Base-by-base conservation (phyloP, 2,888 invertebrate species). In the Blomia tropicalis region DNA sequence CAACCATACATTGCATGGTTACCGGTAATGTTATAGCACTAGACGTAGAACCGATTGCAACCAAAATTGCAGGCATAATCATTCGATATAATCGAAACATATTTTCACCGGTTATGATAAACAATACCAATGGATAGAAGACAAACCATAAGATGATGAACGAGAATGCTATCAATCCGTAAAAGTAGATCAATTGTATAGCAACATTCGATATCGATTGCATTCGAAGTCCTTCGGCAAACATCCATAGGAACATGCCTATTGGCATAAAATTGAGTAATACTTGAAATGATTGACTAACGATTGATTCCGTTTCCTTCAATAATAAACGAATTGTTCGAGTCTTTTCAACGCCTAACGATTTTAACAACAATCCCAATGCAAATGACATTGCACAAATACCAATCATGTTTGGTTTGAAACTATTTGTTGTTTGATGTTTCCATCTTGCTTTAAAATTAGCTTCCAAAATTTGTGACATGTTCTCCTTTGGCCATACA, bases 161-260 rank as follows among this genome's bases (percentile, higher is more conserved):
- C 4, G 23, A 43, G 5, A 23, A 2, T 1, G 32, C 11, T 1
- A n/a, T 22, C 5, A 29, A 14, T 2, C 5, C 19, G 5, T 43
- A 43, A n/a, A 62, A 62, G 43, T 44, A 58, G 1, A 5, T 41
- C 2, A 62, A 32, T 47, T 62, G 58, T 23, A 22, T 4, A 2
- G 47, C 25, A 19, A 62, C 29, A 11, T 32, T 22, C n/a, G 31
- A 31, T 1, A 58, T 41, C 5, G 62, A 62, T 1, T 41, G 17
- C 62, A 62, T 58, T 32, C 43, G 58, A 7, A 62, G 43, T 11
- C 31, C 58, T 23, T 58, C 62, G 4, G 30, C 56, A 36, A 56
- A 62, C 62, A 62, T 62, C 62, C 62, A 62, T n/a, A 25, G 29
- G 43, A 62, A 62, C 62, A 62, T 62, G 19, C 62, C 62, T 5